These are phyloP conservation scores for Tinea trinotella DNA, from an alignment of 2,888 invertebrate species.

Conservation along the genomic window DNA sequence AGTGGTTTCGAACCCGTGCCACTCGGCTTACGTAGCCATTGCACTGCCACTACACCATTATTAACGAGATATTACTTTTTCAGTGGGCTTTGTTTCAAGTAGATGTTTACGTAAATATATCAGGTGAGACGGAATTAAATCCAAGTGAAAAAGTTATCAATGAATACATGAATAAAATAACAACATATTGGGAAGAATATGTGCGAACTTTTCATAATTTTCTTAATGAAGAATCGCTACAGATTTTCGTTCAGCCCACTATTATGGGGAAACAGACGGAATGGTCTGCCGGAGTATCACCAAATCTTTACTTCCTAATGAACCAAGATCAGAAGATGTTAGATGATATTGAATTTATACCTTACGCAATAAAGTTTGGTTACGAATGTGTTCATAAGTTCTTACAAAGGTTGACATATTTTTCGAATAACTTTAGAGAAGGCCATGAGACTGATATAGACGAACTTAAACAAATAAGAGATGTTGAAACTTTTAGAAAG, in stretches of 20 bases:
- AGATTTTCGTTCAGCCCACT: conserved; percentile 85
- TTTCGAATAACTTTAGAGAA: conserved; percentile 79
- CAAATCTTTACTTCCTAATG: conserved; percentile 79
- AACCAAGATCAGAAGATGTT: conserved; percentile 75
- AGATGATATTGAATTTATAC: conserved; percentile 70
- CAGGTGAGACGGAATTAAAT: conserved; percentile 58
- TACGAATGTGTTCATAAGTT: conserved; percentile 77
- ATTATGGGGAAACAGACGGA: conserved; percentile 88
- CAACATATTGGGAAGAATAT: conserved; percentile 77
- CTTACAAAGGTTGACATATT: conserved; percentile 74
- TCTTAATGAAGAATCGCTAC: conserved; percentile 78
- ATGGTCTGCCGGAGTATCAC: conserved; percentile 81
- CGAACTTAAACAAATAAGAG: conserved; percentile 75
- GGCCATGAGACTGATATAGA: conserved; percentile 77
- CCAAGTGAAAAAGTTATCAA: conserved; percentile 75
- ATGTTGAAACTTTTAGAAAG: conserved; percentile 75
- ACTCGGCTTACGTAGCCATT: too few species aligned
- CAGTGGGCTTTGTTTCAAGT: conserved; percentile 76
- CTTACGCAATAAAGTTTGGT: conserved; percentile 68
- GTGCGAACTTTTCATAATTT: conserved; percentile 79
- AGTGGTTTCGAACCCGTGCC: too few species aligned
- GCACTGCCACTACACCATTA: too few species aligned
- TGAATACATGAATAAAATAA: conserved; percentile 73
- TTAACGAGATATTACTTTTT: conserved; percentile 30
- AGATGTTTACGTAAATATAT: conserved; percentile 62